A percentile compares a stretch with the other conserved stretches of the same genome.
Conservation (phyloP, 2,797 vertebrate species). For the Capromys pilorides region DNA sequence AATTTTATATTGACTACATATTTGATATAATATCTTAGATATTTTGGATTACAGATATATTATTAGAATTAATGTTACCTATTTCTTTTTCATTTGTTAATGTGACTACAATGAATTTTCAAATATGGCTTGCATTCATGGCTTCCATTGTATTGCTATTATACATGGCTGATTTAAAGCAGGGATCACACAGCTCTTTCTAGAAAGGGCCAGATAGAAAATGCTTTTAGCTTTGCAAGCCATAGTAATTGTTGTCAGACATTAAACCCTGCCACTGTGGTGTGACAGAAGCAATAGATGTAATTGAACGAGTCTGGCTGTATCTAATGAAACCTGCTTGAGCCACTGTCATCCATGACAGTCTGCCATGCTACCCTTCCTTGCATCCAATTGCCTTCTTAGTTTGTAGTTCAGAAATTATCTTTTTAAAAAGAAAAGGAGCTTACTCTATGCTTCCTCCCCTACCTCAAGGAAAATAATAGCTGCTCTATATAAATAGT, state of each 20-base stretch:
- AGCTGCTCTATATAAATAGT: background rate
- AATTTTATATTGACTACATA: background rate
- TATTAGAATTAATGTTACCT: background rate
- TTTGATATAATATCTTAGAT: background rate
- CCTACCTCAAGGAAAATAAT: background rate
- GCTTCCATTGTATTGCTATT: conserved; percentile 10
- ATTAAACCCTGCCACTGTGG: background rate
- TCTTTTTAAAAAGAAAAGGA: conserved; percentile 33
- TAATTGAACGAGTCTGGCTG: background rate
- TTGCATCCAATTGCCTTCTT: conserved; percentile 3
- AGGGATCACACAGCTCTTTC: background rate
- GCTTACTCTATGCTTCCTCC: background rate
- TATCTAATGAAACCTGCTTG: background rate
- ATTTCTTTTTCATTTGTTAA: conserved; percentile 16
- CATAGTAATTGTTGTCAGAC: background rate
- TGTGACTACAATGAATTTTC: background rate
- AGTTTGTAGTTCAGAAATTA: conserved; percentile 45
- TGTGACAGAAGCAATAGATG: background rate
- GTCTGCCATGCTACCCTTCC: background rate
- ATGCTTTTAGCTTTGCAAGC: background rate
- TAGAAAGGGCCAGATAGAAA: background rate
- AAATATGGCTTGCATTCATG: background rate
- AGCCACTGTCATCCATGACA: background rate
- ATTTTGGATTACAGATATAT: background rate
- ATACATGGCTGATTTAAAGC: background rate